Conservation (phyloP, 2,113 vertebrate genomes). For the Stomatorhinus ivindoensis region DNA sequence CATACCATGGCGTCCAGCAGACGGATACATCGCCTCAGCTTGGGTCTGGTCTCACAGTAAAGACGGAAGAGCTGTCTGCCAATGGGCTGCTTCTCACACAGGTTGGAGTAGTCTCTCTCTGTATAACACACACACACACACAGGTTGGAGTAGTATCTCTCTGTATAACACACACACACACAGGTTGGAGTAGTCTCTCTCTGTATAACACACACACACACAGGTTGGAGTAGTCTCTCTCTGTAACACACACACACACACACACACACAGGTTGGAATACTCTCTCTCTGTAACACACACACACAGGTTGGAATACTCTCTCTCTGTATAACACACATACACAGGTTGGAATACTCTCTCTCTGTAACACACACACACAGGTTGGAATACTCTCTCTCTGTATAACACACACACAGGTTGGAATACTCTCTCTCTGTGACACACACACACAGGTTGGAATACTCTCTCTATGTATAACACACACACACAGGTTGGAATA, state of each 20-base stretch:
- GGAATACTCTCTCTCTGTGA: conserved; percentile 64
- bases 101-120: too few species aligned
- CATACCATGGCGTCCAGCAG: conserved; percentile 70
- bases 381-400: conserved; percentile 62
- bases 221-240: conserved; percentile 58
- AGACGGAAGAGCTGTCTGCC: conserved; percentile 66
- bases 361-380: conserved; percentile 62
- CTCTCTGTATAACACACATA: too few species aligned
- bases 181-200: conserved; percentile 57
- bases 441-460: conserved; percentile 50
- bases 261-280: conserved; percentile 59
- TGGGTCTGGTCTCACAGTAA: conserved; percentile 59
- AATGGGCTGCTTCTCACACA: conserved; percentile 61
- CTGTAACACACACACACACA: conserved; percentile 49
- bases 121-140: conserved; percentile 28
- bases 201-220: conserved; percentile 60
- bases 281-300: conserved; percentile 63
- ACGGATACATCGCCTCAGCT: conserved; percentile 54
- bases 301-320: too few species aligned
- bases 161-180: conserved; percentile 62
- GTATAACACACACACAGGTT: conserved; percentile 57
- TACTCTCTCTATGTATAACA: conserved; percentile 64
- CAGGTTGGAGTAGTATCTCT: conserved; percentile 54
- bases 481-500: conserved; percentile 51
- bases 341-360: conserved; percentile 67